phyloP scores from a whole-genome alignment of 35 echinoderm and acorn worm genomes.

The Holothuria glaberrima region DNA sequence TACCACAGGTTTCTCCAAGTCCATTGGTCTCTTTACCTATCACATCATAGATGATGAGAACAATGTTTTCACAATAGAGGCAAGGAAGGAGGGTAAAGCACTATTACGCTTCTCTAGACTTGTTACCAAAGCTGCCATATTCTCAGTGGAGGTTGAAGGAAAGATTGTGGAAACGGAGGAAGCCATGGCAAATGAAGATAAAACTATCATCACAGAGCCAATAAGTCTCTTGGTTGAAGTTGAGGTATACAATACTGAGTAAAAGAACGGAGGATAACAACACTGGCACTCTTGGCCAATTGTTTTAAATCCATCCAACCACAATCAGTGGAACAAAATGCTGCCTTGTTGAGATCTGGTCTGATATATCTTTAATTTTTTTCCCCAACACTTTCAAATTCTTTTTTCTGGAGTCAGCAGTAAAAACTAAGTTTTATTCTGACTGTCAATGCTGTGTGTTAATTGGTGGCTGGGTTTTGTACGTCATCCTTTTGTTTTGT shows the following conservation, averaged over 20 bases:
- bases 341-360: constrained; percentile 30
- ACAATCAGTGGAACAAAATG: constrained; percentile 29
- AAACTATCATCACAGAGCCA: constrained; percentile 58
- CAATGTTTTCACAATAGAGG: constrained; percentile 64
- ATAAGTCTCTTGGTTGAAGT: constrained; percentile 55
- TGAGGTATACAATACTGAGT: constrained; percentile 52
- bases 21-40: constrained; percentile 59
- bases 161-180: constrained; percentile 53
- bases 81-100: constrained; percentile 63
- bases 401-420: too few species aligned
- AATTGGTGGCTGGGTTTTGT: too few species aligned
- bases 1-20: constrained; percentile 53
- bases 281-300: background rate
- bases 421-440: too few species aligned
- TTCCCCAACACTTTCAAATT: too few species aligned
- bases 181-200: constrained; percentile 1
- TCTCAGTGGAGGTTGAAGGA: constrained; percentile 73
- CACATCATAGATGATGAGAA: constrained; percentile 55
- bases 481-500: too few species aligned
- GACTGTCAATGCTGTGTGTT: too few species aligned
- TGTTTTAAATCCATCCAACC: constrained; percentile 50
- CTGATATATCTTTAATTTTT: too few species aligned
- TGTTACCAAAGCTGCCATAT: constrained; percentile 35
- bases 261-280: background rate
- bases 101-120: constrained; percentile 57